Conservation (phyloP, 2,113 vertebrate species). For the Rutilus rutilus region DNA sequence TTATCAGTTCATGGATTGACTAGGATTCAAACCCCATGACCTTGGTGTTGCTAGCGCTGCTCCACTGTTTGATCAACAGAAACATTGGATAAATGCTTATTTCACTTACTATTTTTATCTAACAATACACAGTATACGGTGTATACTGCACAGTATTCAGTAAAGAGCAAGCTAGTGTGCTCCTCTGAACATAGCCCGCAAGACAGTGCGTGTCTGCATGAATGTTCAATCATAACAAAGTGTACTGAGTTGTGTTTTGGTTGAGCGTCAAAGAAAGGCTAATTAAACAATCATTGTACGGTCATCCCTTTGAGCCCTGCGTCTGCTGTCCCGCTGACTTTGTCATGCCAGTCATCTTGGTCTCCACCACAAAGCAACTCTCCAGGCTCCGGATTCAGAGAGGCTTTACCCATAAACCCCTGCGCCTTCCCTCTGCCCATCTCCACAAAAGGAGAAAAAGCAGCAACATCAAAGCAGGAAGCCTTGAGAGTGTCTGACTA, state of each 20-base stretch:
- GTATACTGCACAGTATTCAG: neutral
- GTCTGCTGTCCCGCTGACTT: constrained; percentile 72
- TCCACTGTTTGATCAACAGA: no score
- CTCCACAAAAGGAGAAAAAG: constrained; percentile 41
- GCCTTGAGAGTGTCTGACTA: constrained; percentile 19
- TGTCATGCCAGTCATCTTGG: constrained; percentile 72
- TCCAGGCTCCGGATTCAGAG: constrained; percentile 65
- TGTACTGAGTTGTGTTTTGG: constrained; percentile 49
- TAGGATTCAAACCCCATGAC: neutral
- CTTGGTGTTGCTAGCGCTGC: neutral
- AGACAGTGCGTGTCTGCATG: constrained; percentile 1
- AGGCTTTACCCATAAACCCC: constrained; percentile 66
- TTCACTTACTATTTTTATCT: neutral
- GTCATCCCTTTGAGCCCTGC: constrained; percentile 64
- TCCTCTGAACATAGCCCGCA: neutral
- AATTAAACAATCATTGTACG: constrained; percentile 76
- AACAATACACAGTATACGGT: neutral
- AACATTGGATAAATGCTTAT: neutral
- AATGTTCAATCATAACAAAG: constrained; percentile 12
- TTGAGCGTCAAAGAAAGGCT: constrained; percentile 69
- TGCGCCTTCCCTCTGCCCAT: constrained; percentile 60
- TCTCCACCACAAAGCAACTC: constrained; percentile 64
- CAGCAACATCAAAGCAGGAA: constrained; percentile 46
- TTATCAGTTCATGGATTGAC: neutral
- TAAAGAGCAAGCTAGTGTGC: neutral